Percentiles rank a stretch among this genome's conserved stretches.
phyloP scores from a whole-genome alignment of 2,113 vertebrate genomes.

The Pseudopodoces humilis region DNA sequence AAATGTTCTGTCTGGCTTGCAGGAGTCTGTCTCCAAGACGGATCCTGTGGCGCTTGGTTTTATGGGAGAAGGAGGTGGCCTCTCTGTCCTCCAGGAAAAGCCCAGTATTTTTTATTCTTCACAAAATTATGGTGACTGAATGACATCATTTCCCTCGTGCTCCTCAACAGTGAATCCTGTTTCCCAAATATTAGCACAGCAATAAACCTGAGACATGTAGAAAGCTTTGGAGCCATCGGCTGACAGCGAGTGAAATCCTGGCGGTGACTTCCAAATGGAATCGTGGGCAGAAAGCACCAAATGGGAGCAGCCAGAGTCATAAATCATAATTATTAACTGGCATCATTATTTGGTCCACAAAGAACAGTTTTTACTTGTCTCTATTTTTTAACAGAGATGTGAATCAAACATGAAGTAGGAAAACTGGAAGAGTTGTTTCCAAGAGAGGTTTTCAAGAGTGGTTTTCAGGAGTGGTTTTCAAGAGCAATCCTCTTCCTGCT shows the following conservation, averaged over 20 bases:
- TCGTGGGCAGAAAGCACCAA: background rate
- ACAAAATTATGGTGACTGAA: background rate
- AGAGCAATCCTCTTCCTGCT: background rate
- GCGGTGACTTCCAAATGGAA: background rate
- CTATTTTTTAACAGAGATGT: background rate
- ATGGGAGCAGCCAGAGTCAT: background rate
- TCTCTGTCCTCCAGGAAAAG: background rate
- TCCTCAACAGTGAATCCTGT: background rate
- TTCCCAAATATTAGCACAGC: background rate
- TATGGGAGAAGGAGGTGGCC: background rate
- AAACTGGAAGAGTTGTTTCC: background rate
- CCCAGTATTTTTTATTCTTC: background rate
- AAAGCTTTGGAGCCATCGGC: background rate
- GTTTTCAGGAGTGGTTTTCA: background rate
- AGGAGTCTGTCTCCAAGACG: background rate
- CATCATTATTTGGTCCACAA: background rate
- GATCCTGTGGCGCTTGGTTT: accelerated
- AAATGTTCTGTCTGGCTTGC: background rate
- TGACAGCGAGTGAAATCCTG: accelerated
- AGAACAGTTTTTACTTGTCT: background rate
- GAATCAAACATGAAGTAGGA: background rate
- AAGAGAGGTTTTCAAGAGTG: background rate
- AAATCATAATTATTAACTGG: background rate
- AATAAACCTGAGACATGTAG: background rate
- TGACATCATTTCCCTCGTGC: background rate